Conservation (phyloP, 92 coral and sea anemone species). For the Epizoanthus stellaris region DNA sequence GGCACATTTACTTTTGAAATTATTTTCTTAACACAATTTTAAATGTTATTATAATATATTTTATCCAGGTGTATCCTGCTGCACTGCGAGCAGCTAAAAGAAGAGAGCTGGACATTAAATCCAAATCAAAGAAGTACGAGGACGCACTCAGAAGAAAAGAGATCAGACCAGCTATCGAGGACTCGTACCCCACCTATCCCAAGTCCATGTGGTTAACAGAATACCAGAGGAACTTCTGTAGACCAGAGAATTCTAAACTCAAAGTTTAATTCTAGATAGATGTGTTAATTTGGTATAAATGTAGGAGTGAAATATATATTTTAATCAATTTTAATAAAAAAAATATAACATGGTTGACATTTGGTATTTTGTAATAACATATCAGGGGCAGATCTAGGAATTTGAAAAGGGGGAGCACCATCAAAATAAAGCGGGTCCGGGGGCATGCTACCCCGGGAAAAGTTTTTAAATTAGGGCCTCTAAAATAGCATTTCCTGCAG, state of each 20-base stretch:
- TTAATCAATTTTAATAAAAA: no score
- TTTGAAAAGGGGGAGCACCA: no score
- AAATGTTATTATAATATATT: not conserved
- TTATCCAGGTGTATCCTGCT: constrained; percentile 91
- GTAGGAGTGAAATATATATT: not conserved
- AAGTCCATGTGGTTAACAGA: constrained; percentile 91
- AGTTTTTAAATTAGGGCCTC: no score
- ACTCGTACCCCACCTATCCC: constrained; percentile 65
- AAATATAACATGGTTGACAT: no score
- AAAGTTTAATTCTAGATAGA: not conserved
- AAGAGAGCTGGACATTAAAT: constrained; percentile 80
- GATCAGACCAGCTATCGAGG: constrained; percentile 58
- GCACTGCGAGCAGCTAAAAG: constrained; percentile 95
- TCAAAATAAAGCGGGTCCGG: no score
- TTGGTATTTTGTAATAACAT: no score
- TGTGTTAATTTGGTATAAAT: not conserved
- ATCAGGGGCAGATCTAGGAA: no score
- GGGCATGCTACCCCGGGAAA: no score
- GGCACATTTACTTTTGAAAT: no score
- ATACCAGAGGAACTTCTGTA: constrained; percentile 96
- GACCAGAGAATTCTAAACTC: constrained; percentile 68
- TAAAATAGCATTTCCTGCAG: no score
- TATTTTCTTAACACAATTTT: not conserved
- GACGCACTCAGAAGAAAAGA: constrained; percentile 80
- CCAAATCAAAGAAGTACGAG: constrained; percentile 70